Evolutionary conservation across 2,888 invertebrate species (phyloP).

Genomic region (Apoda limacodes): DNA sequence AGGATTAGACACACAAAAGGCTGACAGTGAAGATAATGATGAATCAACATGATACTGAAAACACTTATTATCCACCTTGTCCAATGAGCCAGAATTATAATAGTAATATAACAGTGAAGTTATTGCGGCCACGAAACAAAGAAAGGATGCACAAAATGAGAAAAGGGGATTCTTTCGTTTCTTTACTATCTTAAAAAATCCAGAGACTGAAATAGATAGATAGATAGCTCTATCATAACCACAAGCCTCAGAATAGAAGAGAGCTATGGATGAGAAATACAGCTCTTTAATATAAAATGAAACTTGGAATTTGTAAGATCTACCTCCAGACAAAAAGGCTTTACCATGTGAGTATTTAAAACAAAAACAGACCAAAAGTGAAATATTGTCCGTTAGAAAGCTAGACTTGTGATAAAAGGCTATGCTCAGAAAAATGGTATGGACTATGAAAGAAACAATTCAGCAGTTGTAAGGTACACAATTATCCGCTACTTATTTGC

Average conservation of each 20-base stretch:
- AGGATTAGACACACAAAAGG: slow-evolving; percentile 1
- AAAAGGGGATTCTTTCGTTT: slow-evolving; percentile 5
- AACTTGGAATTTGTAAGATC: background rate
- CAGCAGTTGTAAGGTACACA: slow-evolving; percentile 13
- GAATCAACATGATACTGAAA: slow-evolving; percentile 1
- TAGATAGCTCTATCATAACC: slow-evolving; percentile 14
- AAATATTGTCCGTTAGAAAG: slow-evolving; percentile 8
- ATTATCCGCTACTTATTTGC: slow-evolving; percentile 14
- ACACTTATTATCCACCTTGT: background rate
- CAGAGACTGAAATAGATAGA: slow-evolving; percentile 15
- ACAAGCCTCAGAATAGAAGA: slow-evolving; percentile 14
- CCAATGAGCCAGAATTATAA: no score
- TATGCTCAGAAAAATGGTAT: slow-evolving; percentile 12
- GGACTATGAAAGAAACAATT: slow-evolving; percentile 11
- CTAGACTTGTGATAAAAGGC: slow-evolving; percentile 15
- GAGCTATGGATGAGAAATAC: slow-evolving; percentile 5
- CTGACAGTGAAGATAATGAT: no score
- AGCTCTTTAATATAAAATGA: background rate
- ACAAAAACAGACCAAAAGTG: no score
- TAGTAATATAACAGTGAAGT: no score
- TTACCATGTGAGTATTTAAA: no score
- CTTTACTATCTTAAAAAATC: slow-evolving; percentile 7
- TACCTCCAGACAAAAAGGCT: slow-evolving; percentile 15
- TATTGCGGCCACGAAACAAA: background rate
- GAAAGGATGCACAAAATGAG: background rate